Percentiles rank a stretch among this genome's conserved stretches.
These are phyloP conservation scores for Pampusana beccarii DNA, from an alignment of 2,113 vertebrate genomes.

Conservation along the genomic window DNA sequence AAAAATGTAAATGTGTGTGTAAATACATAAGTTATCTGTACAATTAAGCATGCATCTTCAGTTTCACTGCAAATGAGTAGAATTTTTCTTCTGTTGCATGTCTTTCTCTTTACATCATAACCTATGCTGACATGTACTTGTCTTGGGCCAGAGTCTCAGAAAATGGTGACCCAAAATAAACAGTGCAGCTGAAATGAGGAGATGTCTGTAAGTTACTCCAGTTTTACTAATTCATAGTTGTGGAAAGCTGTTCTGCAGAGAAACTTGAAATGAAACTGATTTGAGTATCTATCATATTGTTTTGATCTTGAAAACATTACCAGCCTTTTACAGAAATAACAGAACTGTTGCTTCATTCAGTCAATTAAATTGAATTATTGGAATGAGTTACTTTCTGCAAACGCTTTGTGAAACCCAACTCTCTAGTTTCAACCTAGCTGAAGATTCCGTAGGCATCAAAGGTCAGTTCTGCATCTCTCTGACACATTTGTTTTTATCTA, in stretches of 20 bases:
- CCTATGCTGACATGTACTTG: neutral
- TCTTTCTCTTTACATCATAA: neutral
- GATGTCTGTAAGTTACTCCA: neutral
- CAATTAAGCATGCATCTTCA: neutral
- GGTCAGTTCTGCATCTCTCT: neutral
- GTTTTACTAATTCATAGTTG: neutral
- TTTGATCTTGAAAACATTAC: neutral
- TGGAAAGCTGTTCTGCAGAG: neutral
- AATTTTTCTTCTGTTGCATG: neutral
- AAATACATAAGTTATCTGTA: neutral
- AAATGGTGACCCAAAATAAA: neutral
- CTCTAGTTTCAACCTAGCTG: neutral
- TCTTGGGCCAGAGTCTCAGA: neutral
- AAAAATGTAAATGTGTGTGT: neutral
- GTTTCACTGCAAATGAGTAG: neutral
- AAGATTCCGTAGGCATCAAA: neutral
- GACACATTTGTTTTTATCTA: neutral
- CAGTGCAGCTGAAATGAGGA: neutral
- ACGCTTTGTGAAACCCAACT: neutral
- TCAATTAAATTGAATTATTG: neutral
- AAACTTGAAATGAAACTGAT: neutral
- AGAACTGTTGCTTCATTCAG: neutral
- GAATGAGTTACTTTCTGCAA: neutral
- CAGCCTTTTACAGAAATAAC: neutral
- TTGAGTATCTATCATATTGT: neutral